phyloP scores from a whole-genome alignment of 2,888 invertebrate species.

The Meiosimyza platycephala region DNA sequence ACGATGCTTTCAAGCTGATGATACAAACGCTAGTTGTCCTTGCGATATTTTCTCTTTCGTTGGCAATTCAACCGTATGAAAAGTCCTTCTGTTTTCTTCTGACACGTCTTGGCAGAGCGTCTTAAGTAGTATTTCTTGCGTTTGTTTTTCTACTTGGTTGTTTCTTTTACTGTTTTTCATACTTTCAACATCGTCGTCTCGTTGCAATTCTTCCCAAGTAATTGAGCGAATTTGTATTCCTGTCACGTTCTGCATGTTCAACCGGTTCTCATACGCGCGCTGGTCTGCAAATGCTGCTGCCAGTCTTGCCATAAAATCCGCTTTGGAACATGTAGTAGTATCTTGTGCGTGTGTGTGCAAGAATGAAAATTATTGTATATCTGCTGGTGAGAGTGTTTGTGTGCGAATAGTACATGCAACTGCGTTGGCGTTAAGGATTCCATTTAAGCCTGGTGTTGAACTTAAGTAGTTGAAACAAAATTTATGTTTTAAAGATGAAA shows the following conservation, averaged over 20 bases:
- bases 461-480: conserved; percentile 25
- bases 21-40: background rate
- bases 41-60: conserved; percentile 3
- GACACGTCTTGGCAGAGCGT: conserved; percentile 17
- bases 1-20: too few species aligned
- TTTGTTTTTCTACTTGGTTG: conserved; percentile 20
- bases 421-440: conserved; percentile 29
- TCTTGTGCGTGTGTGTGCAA: background rate
- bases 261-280: conserved; percentile 46
- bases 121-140: conserved; percentile 25
- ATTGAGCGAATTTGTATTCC: conserved; percentile 54
- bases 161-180: background rate
- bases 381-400: background rate
- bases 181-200: conserved; percentile 1
- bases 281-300: conserved; percentile 7
- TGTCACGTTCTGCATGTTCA: conserved; percentile 55
- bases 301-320: conserved; percentile 19
- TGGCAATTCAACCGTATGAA: conserved; percentile 25
- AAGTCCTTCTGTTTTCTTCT: background rate
- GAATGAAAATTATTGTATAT: background rate
- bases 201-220: conserved; percentile 29
- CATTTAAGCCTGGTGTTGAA: conserved; percentile 30
- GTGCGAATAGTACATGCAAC: conserved; percentile 14
- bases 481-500: conserved; percentile 10
- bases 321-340: background rate